Evolutionary conservation across 2,888 invertebrate species (phyloP).

Genomic region (Amphipoea lucens): DNA sequence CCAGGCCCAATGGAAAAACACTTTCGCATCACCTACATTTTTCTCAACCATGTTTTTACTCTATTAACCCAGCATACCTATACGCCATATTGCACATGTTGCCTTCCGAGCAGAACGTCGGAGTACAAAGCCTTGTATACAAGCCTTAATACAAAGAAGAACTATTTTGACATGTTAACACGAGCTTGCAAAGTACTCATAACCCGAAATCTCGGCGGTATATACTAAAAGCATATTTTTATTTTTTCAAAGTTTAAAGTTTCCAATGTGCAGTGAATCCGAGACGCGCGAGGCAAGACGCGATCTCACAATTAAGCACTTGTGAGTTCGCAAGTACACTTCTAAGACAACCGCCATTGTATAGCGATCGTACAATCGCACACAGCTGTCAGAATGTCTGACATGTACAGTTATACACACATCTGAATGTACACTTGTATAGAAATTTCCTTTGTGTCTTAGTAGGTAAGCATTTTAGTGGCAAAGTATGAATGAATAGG

Average conservation of each 20-base stretch:
- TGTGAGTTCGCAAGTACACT: slow-evolving; percentile 60
- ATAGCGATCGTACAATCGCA: slow-evolving; percentile 66
- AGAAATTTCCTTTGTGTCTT: slow-evolving; percentile 74
- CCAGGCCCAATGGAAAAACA: too few relatives aligned
- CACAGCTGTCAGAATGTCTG: slow-evolving; percentile 69
- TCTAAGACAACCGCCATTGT: slow-evolving; percentile 73
- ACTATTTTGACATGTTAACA: slow-evolving; percentile 38
- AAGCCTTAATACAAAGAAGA: slow-evolving; percentile 23
- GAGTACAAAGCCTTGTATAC: slow-evolving; percentile 16
- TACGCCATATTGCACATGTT: neutral
- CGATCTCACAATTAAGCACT: slow-evolving; percentile 67
- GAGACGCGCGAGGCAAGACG: slow-evolving; percentile 49
- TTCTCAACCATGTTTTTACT: neutral
- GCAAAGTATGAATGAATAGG: slow-evolving; percentile 78
- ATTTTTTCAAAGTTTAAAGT: slow-evolving; percentile 60
- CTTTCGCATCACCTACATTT: neutral
- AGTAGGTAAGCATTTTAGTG: slow-evolving; percentile 71
- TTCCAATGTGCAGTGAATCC: slow-evolving; percentile 47
- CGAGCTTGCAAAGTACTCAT: slow-evolving; percentile 36
- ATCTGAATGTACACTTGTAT: slow-evolving; percentile 68
- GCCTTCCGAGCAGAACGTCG: neutral
- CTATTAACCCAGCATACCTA: neutral
- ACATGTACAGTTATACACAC: slow-evolving; percentile 57
- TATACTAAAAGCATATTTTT: slow-evolving; percentile 53
- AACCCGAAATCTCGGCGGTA: slow-evolving; percentile 38